Percentiles rank a stretch among this genome's conserved stretches.
phyloP scores from a whole-genome alignment of 2,888 invertebrate genomes.

The Hetaerina titia region DNA sequence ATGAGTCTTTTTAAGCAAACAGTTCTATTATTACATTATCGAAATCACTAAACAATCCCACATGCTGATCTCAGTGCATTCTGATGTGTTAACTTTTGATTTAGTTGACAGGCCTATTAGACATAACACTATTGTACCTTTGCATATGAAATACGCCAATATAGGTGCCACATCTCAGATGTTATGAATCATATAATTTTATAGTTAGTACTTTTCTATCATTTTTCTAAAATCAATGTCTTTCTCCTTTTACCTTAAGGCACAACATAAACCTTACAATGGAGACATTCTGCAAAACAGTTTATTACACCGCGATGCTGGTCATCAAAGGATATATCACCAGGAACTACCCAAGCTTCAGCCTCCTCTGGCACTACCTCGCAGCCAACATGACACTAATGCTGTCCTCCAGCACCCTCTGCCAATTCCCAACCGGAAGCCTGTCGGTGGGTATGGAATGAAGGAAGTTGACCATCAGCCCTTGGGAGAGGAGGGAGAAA shows the following conservation, averaged over 20 bases:
- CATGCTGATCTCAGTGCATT: too few relatives aligned
- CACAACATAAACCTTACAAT: conserved; percentile 45
- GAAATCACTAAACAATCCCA: too few relatives aligned
- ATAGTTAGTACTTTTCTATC: not conserved
- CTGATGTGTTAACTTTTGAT: too few relatives aligned
- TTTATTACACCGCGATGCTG: conserved; percentile 53
- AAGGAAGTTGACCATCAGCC: conserved; percentile 74
- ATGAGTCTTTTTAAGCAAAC: too few relatives aligned
- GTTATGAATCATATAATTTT: not conserved
- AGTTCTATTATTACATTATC: too few relatives aligned
- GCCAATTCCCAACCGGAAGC: conserved; percentile 39
- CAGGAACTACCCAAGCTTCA: conserved; percentile 39
- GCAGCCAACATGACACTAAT: conserved; percentile 44
- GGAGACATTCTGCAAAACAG: conserved; percentile 45
- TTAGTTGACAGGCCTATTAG: too few relatives aligned
- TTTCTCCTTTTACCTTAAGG: not conserved
- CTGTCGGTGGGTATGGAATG: conserved; percentile 36
- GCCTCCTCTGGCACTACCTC: conserved; percentile 44
- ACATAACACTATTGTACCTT: too few relatives aligned
- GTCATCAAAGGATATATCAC: conserved; percentile 40
- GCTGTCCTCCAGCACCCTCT: conserved; percentile 39
- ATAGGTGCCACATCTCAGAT: not conserved
- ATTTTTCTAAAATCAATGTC: not conserved
- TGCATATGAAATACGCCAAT: not conserved
- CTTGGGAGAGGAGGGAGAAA: conserved; percentile 71